These are phyloP conservation scores for Drosophila kepulauana DNA, from an alignment of 1,140 invertebrate genomes.

Conservation along the genomic window DNA sequence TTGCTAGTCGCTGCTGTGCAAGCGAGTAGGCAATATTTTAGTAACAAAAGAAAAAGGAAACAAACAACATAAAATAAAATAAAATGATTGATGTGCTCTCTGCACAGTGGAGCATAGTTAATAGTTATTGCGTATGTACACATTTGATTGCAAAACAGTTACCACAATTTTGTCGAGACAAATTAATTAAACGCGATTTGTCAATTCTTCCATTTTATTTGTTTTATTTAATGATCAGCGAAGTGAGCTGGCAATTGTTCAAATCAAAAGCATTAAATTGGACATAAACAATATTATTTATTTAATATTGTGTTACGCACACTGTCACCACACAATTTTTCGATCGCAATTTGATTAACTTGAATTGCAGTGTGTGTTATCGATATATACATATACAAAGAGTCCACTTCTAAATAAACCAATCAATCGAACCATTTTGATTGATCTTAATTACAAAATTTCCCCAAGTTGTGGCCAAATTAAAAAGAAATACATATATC, in stretches of 20 bases:
- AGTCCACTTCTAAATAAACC: too few relatives aligned
- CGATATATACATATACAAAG: too few relatives aligned
- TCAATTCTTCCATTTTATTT: not conserved
- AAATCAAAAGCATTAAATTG: not conserved
- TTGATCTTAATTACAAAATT: too few relatives aligned
- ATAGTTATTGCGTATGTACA: not conserved
- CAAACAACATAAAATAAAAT: conserved; percentile 1
- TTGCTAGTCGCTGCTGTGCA: not conserved
- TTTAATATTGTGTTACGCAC: too few relatives aligned
- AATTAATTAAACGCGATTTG: not conserved
- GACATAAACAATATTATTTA: too few relatives aligned
- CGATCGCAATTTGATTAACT: too few relatives aligned
- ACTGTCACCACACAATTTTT: too few relatives aligned
- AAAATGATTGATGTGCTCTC: conserved; percentile 34
- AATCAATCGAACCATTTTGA: too few relatives aligned
- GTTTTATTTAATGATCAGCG: not conserved
- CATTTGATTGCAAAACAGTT: conserved; percentile 2
- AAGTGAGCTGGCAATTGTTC: not conserved
- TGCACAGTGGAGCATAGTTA: conserved; percentile 24
- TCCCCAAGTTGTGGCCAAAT: too few relatives aligned
- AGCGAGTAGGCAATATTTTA: not conserved
- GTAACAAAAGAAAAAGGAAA: not conserved
- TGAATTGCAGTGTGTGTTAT: too few relatives aligned
- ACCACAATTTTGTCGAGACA: not conserved
- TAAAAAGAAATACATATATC: too few relatives aligned